phyloP scores from a whole-genome alignment of 2,797 vertebrate genomes.

The Novumbra hubbsi region DNA sequence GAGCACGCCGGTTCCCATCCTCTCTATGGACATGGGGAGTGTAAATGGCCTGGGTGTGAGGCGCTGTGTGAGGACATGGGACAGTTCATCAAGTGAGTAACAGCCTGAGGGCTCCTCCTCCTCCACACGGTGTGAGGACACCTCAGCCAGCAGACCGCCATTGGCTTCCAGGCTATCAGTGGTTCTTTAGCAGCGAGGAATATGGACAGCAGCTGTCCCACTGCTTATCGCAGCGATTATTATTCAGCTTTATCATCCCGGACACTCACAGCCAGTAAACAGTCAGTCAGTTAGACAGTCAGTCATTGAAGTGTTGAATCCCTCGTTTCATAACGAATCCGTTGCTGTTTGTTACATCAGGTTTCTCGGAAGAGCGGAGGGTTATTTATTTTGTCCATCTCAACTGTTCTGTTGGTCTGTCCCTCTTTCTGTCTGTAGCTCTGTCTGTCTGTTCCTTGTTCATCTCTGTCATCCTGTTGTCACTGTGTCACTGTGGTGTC shows the following conservation, averaged over 20 bases:
- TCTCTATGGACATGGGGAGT: constrained; percentile 96
- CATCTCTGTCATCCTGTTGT: not conserved
- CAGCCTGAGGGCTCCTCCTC: not conserved
- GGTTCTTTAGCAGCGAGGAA: not conserved
- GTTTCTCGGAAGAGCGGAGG: constrained; percentile 12
- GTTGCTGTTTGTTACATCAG: constrained; percentile 63
- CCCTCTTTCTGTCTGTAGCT: constrained; percentile 2
- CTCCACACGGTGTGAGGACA: not conserved
- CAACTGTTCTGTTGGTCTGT: constrained; percentile 3
- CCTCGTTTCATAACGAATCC: constrained; percentile 32
- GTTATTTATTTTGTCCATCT: constrained; percentile 7
- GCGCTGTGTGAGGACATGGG: constrained; percentile 97
- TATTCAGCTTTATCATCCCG: not conserved
- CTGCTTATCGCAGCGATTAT: not conserved
- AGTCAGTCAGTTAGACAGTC: not conserved
- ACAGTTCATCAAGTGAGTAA: constrained; percentile 96
- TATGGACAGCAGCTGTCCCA: too few species aligned
- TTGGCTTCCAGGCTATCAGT: not conserved
- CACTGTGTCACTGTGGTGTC: not conserved
- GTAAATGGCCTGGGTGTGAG: constrained; percentile 98
- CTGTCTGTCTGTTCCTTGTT: constrained; percentile 24
- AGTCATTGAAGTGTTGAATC: constrained; percentile 27
- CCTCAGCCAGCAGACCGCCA: not conserved
- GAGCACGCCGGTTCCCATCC: constrained; percentile 90
- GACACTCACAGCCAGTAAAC: not conserved